phyloP scores from a whole-genome alignment of 2,113 vertebrate species.

The Benitochromis conjunctus region DNA sequence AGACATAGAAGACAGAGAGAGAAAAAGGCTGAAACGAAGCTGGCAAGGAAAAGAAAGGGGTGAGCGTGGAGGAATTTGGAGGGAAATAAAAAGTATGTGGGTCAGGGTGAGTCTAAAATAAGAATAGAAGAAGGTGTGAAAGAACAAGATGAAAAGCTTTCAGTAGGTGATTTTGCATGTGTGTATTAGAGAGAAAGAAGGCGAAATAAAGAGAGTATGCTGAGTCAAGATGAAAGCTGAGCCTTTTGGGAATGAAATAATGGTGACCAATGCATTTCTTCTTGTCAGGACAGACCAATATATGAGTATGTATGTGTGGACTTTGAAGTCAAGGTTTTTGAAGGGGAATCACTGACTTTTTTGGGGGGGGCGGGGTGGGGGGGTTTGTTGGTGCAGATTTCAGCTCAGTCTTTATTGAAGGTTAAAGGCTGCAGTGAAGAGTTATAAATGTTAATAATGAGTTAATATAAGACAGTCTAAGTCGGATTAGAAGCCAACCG shows the following conservation, averaged over 20 bases:
- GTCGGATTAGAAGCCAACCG: not conserved
- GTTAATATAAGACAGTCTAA: too few relatives aligned
- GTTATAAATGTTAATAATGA: too few relatives aligned
- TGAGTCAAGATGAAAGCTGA: slow-evolving; percentile 62
- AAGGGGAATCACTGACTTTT: not conserved
- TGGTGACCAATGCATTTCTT: slow-evolving; percentile 58
- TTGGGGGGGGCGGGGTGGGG: rapidly evolving
- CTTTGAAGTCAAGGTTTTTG: slow-evolving; percentile 24
- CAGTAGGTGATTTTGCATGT: slow-evolving; percentile 26
- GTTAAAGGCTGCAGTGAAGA: not conserved
- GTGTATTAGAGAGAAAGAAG: slow-evolving; percentile 39
- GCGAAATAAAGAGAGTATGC: slow-evolving; percentile 35
- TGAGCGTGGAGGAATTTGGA: not conserved
- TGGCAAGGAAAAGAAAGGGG: not conserved
- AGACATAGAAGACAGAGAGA: not conserved
- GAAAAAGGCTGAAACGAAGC: not conserved
- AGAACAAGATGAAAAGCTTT: slow-evolving; percentile 44
- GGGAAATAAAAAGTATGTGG: not conserved
- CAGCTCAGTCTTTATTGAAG: not conserved
- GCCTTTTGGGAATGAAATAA: slow-evolving; percentile 44
- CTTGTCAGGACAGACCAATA: not conserved
- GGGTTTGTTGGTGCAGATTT: not conserved
- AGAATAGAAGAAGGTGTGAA: slow-evolving; percentile 15
- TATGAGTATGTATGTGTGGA: not conserved
- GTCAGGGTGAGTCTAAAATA: slow-evolving; percentile 6